Percentiles rank a stretch among this genome's conserved stretches.
Evolutionary conservation across 37 sponge, comb jelly and placozoan genomes (phyloP).

Genomic region (Hexactinellida sp.): DNA sequence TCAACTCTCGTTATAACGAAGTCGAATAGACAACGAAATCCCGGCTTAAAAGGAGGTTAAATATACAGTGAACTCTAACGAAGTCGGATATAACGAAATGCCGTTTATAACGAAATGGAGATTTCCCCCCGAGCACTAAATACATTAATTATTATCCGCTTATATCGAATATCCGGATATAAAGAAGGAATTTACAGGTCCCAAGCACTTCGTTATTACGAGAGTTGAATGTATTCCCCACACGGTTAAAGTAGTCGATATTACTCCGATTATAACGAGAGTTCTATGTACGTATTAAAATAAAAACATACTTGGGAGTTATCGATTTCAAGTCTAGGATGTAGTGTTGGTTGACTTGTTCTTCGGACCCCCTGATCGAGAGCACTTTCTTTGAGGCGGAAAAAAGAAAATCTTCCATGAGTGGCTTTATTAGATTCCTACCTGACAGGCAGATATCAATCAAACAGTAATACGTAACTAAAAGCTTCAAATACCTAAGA

Average conservation of each 20-base stretch:
- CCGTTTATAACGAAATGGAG: no score
- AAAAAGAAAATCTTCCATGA: slow-evolving; percentile 66
- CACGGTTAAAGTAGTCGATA: background rate
- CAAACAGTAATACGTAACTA: background rate
- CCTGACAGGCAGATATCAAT: slow-evolving; percentile 16
- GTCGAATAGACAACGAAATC: no score
- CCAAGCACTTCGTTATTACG: no score
- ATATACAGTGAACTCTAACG: no score
- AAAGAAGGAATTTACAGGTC: no score
- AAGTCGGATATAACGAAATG: no score
- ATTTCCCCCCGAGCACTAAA: no score
- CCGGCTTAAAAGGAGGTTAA: no score
- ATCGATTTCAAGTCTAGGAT: slow-evolving; percentile 17
- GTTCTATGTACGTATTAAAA: background rate
- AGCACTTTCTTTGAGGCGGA: slow-evolving; percentile 63
- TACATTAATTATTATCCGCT: no score
- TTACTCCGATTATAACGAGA: no score
- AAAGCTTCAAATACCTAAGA: background rate
- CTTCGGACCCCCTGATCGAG: background rate
- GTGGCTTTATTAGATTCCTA: slow-evolving; percentile 26
- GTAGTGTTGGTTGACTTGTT: background rate
- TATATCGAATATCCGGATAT: no score
- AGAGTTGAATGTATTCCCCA: background rate
- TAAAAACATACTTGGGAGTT: slow-evolving; percentile 15
- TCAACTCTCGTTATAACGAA: no score